Conservation (phyloP, 2,797 vertebrate species). For the Lithobates sylvaticus region DNA sequence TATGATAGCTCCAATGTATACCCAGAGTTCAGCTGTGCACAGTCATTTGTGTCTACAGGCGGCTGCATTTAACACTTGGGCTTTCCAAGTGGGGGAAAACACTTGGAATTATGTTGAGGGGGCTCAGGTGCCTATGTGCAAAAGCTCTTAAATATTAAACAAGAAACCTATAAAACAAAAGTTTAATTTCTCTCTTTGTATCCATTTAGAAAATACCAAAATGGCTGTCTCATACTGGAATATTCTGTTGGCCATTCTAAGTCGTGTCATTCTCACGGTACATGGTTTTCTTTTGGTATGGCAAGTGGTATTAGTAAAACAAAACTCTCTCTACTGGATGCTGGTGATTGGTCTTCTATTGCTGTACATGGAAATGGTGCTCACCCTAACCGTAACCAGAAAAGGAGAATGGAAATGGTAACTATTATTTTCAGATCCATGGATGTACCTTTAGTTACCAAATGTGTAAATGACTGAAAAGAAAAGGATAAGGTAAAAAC, state of each 20-base stretch:
- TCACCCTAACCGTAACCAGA: conserved; percentile 76
- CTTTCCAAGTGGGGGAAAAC: too few relatives aligned
- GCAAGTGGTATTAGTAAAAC: conserved; percentile 74
- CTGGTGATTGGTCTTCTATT: conserved; percentile 77
- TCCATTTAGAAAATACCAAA: neutral
- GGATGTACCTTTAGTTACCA: too few relatives aligned
- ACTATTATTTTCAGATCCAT: neutral
- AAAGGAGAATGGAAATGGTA: conserved; percentile 85
- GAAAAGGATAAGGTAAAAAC: too few relatives aligned
- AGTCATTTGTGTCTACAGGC: too few relatives aligned
- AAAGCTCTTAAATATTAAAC: neutral
- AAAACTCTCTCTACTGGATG: conserved; percentile 76
- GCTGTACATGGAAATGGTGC: conserved; percentile 76
- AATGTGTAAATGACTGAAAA: too few relatives aligned
- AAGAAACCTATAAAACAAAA: neutral
- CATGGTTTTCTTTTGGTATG: conserved; percentile 79
- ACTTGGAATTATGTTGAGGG: too few relatives aligned
- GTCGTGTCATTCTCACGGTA: conserved; percentile 76
- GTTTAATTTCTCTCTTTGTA: conserved; percentile 1
- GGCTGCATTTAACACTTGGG: too few relatives aligned
- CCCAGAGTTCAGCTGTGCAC: too few relatives aligned
- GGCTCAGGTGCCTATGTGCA: too few relatives aligned
- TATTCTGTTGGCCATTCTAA: conserved; percentile 74
- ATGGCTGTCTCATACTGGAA: conserved; percentile 64
- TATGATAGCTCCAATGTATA: too few relatives aligned